Conservation (phyloP, 2,113 vertebrate genomes). For the Bubo blakistoni region DNA sequence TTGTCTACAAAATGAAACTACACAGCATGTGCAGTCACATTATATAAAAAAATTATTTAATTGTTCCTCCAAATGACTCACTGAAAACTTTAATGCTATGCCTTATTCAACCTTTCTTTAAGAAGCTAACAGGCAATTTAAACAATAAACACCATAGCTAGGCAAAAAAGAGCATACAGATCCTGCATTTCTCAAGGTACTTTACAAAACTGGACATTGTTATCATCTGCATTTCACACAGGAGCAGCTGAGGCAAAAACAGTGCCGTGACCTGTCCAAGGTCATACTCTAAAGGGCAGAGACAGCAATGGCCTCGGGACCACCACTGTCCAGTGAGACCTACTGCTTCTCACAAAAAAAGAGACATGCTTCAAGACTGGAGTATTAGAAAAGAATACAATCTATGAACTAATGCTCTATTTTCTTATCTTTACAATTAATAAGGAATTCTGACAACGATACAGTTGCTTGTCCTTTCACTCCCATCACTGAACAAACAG, state of each 20-base stretch:
- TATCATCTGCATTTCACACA: neutral
- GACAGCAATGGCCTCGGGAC: neutral
- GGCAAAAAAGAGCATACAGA: neutral
- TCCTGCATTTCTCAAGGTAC: neutral
- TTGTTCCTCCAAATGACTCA: neutral
- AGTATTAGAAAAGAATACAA: neutral
- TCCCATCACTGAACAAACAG: neutral
- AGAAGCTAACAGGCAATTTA: neutral
- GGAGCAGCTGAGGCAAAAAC: neutral
- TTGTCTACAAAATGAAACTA: neutral
- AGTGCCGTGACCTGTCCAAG: fast-evolving
- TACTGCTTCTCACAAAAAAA: neutral
- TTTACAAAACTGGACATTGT: neutral
- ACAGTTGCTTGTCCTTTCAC: fast-evolving
- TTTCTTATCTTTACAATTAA: neutral
- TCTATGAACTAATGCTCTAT: fast-evolving
- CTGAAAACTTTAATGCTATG: neutral
- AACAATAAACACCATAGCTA: neutral
- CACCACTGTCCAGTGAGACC: neutral
- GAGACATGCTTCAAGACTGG: neutral
- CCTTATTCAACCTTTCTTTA: neutral
- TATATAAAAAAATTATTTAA: neutral
- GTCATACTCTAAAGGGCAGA: neutral
- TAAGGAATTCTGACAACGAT: fast-evolving
- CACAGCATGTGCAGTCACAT: neutral